Evolutionary conservation across 2,888 invertebrate species (phyloP).

Genomic region (Scaptomyza reducta): DNA sequence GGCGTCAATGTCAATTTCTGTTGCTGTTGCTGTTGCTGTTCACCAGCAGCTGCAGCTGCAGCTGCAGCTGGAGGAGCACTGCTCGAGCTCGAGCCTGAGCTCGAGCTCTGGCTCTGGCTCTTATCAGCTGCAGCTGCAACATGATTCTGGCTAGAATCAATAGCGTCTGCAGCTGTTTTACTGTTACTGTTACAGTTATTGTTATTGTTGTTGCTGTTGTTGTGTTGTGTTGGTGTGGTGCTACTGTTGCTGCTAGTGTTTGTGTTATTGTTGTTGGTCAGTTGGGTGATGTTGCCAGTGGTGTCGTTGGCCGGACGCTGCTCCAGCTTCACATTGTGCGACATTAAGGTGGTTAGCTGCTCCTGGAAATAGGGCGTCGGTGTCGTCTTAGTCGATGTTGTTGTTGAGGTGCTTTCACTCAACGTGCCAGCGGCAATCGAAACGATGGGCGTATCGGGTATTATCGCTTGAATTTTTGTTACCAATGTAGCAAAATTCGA

Average conservation of each 20-base stretch:
- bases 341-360: constrained; percentile 61
- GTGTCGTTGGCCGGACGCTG: constrained; percentile 33
- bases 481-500: constrained; percentile 52
- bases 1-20: constrained; percentile 39
- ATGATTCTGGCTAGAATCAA: constrained; percentile 35
- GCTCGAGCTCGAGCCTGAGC: neutral
- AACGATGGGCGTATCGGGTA: constrained; percentile 81
- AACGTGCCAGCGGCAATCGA: constrained; percentile 81
- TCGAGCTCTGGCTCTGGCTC: constrained; percentile 1
- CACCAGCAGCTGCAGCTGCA: constrained; percentile 2
- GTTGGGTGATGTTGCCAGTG: constrained; percentile 16
- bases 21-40: constrained; percentile 24
- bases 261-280: constrained; percentile 38
- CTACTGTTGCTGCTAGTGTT: constrained; percentile 18
- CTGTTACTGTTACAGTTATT: constrained; percentile 8
- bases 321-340: constrained; percentile 58
- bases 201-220: neutral
- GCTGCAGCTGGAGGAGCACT: constrained; percentile 11
- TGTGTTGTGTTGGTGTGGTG: neutral
- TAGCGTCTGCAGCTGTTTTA: constrained; percentile 9
- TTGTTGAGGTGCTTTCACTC: constrained; percentile 81
- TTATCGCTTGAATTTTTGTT: constrained; percentile 72
- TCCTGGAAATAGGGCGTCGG: constrained; percentile 75
- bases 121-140: constrained; percentile 34
- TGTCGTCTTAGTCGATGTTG: constrained; percentile 81